phyloP scores from a whole-genome alignment of 2,888 invertebrate genomes.

The Perizoma affinitatum region DNA sequence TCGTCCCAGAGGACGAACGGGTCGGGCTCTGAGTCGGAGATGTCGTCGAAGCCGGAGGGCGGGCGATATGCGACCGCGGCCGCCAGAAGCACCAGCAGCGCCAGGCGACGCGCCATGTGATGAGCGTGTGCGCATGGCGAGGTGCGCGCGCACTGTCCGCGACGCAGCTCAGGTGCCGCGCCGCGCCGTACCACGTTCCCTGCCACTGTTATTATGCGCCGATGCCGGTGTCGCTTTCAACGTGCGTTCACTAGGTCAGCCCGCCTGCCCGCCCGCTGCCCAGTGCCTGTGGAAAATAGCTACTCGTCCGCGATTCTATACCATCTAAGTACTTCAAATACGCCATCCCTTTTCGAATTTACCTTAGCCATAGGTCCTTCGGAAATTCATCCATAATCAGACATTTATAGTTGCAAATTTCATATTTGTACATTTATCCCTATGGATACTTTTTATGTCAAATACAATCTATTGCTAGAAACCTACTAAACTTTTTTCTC shows the following conservation, averaged over 20 bases:
- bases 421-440: no score
- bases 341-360: no score
- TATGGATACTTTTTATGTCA: no score
- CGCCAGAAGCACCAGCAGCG: slow-evolving; percentile 77
- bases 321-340: not conserved
- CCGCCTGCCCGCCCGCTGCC: slow-evolving; percentile 41
- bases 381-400: no score
- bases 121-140: slow-evolving; percentile 81
- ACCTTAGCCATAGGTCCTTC: no score
- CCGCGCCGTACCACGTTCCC: slow-evolving; percentile 61
- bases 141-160: slow-evolving; percentile 80
- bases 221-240: slow-evolving; percentile 71
- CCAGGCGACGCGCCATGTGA: slow-evolving; percentile 82
- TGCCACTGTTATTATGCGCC: slow-evolving; percentile 67
- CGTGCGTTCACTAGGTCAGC: slow-evolving; percentile 71
- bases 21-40: slow-evolving; percentile 67
- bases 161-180: slow-evolving; percentile 45
- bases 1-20: slow-evolving; percentile 70
- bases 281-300: slow-evolving; percentile 5
- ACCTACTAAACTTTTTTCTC: no score
- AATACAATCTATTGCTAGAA: no score
- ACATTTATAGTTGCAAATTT: no score
- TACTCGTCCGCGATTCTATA: not conserved
- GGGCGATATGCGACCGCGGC: slow-evolving; percentile 65
- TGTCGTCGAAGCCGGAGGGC: slow-evolving; percentile 49